phyloP scores from a whole-genome alignment of 1,140 invertebrate genomes.

The Hypothenemus hampei region DNA sequence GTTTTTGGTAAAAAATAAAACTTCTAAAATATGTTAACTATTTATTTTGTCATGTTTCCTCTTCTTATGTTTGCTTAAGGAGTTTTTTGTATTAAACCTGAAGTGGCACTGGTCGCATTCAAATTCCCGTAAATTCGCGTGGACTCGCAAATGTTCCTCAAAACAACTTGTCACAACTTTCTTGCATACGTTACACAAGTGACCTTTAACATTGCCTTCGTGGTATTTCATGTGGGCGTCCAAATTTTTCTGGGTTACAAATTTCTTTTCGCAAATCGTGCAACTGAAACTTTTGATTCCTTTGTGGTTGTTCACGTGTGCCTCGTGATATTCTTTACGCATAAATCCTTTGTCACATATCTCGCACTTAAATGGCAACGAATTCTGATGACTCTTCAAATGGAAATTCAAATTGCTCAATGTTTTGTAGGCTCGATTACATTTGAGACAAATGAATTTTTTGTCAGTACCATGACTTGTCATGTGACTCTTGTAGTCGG shows the following conservation, averaged over 20 bases:
- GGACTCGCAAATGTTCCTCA: slow-evolving; percentile 39
- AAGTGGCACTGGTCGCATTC: slow-evolving; percentile 36
- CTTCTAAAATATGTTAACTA: not conserved
- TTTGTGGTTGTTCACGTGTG: slow-evolving; percentile 39
- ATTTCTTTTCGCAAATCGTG: slow-evolving; percentile 37
- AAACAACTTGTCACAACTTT: slow-evolving; percentile 36
- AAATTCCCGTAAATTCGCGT: slow-evolving; percentile 40
- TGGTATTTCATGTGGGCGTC: slow-evolving; percentile 41
- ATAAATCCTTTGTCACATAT: slow-evolving; percentile 42
- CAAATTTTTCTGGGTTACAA: slow-evolving; percentile 40
- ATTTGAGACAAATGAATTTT: slow-evolving; percentile 39
- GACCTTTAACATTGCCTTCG: slow-evolving; percentile 34
- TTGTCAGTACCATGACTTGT: slow-evolving; percentile 38
- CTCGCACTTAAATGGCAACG: slow-evolving; percentile 35
- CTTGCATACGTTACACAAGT: slow-evolving; percentile 38
- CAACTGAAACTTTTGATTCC: slow-evolving; percentile 40
- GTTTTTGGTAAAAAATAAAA: not conserved
- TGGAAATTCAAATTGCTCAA: slow-evolving; percentile 43
- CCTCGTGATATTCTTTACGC: slow-evolving; percentile 41
- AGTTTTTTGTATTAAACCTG: slow-evolving; percentile 40
- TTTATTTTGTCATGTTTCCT: slow-evolving; percentile 33
- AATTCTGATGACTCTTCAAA: slow-evolving; percentile 39
- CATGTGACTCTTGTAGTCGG: slow-evolving; percentile 41
- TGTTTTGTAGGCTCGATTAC: slow-evolving; percentile 42
- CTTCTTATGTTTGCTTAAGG: slow-evolving; percentile 39